Base-by-base conservation (phyloP, 64 coral and sea anemone genomes). In the Pachyseris speciosa region DNA sequence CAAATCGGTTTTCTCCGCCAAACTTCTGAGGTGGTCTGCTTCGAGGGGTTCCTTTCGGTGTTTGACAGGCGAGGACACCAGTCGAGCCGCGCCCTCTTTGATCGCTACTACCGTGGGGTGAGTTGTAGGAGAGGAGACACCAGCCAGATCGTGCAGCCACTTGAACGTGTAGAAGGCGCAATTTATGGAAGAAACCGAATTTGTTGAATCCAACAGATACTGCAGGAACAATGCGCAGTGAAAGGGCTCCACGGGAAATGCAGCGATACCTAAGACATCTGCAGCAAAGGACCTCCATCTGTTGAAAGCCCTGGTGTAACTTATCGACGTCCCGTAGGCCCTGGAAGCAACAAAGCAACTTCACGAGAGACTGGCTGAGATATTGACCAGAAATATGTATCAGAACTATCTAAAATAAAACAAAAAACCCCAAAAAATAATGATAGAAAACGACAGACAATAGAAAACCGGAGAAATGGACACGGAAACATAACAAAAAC, bases 161-260 rank as follows among this genome's bases (percentile, higher is more conserved):
- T 39, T 49, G 43, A 88, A 74, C 19, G 51, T 69, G 33, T 88
- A 88, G 12, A 88, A 7, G 26, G 85, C 69, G 33, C 9, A 88
- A 38, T 88, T 73, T 30, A 75, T 75, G 30, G 50, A 13, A 34
- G 67, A 33, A 72, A 69, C 84, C 28, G 84, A 57, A 13, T 87
- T 85, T 24, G 32, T 53, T 41, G 43, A 72, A 19, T 88, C 17
- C 31, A 74, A 58, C 25, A 74, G 51, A 7, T 64, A 71, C 17
- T 74, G 71, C n/a, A 75, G 44, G 3, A 45, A 76, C 44, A 75
- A 60, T 2, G 86, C 86, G 40, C 53, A 71, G 24, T 42, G 1
- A 5, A 88, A 42, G 37, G 70, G 86, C 22, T 57, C 59, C 32
- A 45, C 72, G 34, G 71, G 86, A 47, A 76, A 64, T 20, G 28